Base-by-base conservation (phyloP, 2,113 vertebrate genomes). In the Phainopepla nitens region DNA sequence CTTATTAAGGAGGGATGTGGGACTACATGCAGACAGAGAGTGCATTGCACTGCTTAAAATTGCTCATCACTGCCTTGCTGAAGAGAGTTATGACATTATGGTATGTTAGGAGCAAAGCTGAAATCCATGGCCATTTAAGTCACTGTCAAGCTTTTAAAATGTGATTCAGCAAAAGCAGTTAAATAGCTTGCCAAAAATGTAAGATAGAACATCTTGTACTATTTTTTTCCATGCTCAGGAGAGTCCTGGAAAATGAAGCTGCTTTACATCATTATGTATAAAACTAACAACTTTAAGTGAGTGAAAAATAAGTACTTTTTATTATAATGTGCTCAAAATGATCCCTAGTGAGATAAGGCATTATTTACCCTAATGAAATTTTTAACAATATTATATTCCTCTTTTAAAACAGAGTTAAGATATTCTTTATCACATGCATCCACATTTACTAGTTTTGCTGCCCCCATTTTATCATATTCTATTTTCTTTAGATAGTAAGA, bases 121-220 rank as follows among this genome's bases (percentile, higher is more conserved):
- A 91, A 94, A 96, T 97, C 69, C 36, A 35, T 82, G 92, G 81
- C 69, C 77, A 86, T 94, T 97, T 96, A 92, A 97, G 82, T 97
- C 77, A 94, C 95, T 96, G 94, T 94, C 94, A 95, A 85, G 83
- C 7, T 68, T 92, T 92, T 84, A 83, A 97, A 83, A 95, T 82
- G 90, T 96, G 92, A 97, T 94, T 96, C 87, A 83, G 66, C 53
- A 92, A 71, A 81, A 96, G 58, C 82, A 89, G 82, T 93, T 93
- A 81, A 89, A 89, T 73, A 57, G 61, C 73, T 96, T 97, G 92
- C 82, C 95, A 97, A 86, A 95, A 95, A 31, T 71, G 45, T 80
- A 76, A 65, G 69, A 71, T 28, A 91, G 64, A 89, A 90, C 62
- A 91, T 72, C 33, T 60, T 92, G 72, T 68, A 92, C 70, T 25